These are phyloP conservation scores for Hippoglossus stenolepis DNA, from an alignment of 2,113 vertebrate genomes.

Conservation along the genomic window DNA sequence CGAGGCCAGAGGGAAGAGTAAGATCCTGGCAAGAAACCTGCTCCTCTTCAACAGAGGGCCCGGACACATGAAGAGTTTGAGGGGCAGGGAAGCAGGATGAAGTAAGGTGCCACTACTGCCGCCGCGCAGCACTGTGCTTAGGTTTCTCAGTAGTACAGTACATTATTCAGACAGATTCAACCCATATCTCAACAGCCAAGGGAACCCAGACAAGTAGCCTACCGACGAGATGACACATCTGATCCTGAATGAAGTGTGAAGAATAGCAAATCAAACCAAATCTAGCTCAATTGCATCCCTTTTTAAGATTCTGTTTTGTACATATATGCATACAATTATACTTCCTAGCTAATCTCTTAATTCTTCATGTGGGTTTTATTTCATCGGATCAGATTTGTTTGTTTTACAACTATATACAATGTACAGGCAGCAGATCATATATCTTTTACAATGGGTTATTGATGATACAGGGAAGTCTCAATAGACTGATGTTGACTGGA, in stretches of 20 bases:
- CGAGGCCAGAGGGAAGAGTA: constrained; percentile 46
- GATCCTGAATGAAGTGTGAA: constrained; percentile 49
- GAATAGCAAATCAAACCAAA: constrained; percentile 63
- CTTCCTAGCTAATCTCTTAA: constrained; percentile 78
- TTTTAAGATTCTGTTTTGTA: constrained; percentile 73
- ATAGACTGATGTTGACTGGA: constrained; percentile 68
- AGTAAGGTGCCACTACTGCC: constrained; percentile 52
- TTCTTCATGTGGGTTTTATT: constrained; percentile 82
- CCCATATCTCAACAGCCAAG: constrained; percentile 28
- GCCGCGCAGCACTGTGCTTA: constrained; percentile 62
- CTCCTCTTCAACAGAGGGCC: constrained; percentile 35
- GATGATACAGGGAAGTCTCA: constrained; percentile 78
- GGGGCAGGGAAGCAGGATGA: constrained; percentile 41
- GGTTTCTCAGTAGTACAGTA: constrained; percentile 75
- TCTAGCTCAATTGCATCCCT: constrained; percentile 71
- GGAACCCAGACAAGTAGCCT: constrained; percentile 31
- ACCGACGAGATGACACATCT: constrained; percentile 49
- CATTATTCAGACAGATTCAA: constrained; percentile 54
- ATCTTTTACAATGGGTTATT: constrained; percentile 81
- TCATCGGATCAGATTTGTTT: constrained; percentile 80
- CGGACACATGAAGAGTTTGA: constrained; percentile 30
- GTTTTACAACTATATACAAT: constrained; percentile 90
- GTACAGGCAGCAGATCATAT: constrained; percentile 87
- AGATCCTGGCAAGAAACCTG: constrained; percentile 27
- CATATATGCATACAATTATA: constrained; percentile 82